A percentile compares a stretch with the other conserved stretches of the same genome.
phyloP scores from a whole-genome alignment of 2,888 invertebrate genomes.

The Neelides folsomi region DNA sequence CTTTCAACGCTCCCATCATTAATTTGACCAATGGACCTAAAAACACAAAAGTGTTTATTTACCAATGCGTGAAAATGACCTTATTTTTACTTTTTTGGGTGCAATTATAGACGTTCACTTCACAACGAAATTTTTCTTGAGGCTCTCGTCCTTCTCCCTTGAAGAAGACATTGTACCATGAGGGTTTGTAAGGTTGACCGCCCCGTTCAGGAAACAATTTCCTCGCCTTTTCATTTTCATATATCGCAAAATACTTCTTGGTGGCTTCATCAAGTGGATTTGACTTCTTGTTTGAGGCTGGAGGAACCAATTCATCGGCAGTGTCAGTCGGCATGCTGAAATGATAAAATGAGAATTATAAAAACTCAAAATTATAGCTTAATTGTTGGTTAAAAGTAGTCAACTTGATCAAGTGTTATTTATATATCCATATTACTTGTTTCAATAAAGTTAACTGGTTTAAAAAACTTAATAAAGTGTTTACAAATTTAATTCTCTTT shows the following conservation, averaged over 20 bases:
- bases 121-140: constrained; percentile 61
- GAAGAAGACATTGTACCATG: constrained; percentile 45
- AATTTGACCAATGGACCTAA: constrained; percentile 64
- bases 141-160: constrained; percentile 56
- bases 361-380: too few species aligned
- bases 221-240: constrained; percentile 16
- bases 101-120: constrained; percentile 61
- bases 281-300: background rate
- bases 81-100: constrained; percentile 49
- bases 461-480: too few species aligned
- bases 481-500: too few species aligned
- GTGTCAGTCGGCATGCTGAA: too few species aligned
- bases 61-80: background rate
- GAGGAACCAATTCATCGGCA: too few species aligned
- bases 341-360: too few species aligned
- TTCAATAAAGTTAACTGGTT: too few species aligned
- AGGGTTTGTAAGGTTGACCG: constrained; percentile 46
- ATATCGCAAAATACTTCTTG: background rate
- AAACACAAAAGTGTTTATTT: constrained; percentile 23
- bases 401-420: too few species aligned
- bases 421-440: too few species aligned
- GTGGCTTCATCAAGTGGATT: background rate
- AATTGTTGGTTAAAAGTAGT: too few species aligned
- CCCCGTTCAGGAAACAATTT: constrained; percentile 68
- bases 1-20: constrained; percentile 69